Evolutionary conservation across 1,140 invertebrate genomes (phyloP), one percentile per base, ranked within the genome.

Genomic region (Cotesia glomerata): DNA sequence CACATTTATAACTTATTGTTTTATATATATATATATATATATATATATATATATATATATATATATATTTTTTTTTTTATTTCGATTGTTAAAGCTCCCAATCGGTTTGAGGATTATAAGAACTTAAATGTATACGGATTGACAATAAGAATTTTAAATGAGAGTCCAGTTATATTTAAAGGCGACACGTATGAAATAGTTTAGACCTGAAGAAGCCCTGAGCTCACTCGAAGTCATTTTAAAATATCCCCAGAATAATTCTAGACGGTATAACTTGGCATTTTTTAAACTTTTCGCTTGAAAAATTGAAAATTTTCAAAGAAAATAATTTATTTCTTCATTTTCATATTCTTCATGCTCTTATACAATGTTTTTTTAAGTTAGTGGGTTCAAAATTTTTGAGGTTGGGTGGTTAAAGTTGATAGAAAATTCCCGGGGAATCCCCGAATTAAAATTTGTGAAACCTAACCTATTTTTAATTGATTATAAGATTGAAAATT

Each of bases 141-240:
- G 18, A 26, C 58, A 39, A 74, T 54, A 35, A 45, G 26, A 58
- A 36, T 69, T 49, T 74, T 45, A 63, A 73, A 76, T 71, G 76
- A 69, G 34, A 45, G 65, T 73, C 49, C 54, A 61, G 35, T 35
- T 14, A 32, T 61, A 49, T 51, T 71, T 74, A 75, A 72, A 77
- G 79, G 76, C 80, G 79, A 78, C 77, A 80, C 76, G 75, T 76
- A 74, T 73, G 70, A 79, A 75, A 76, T 83, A 83, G 78, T 79
- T 76, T 81, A 82, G 80, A 81, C 78, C 76, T 78, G 80, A 71
- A 75, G 49, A 81, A 75, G 74, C 77, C 77, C 77, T 73, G 66
- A 75, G 81, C 79, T 82, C 80, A 81, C 80, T 82, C 78, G 79
- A 80, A 70, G 70, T 75, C 66, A 74, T 75, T 74, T 71, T 52